Conservation (phyloP, 1,140 invertebrate species). For the Medauroidea extradentata region DNA sequence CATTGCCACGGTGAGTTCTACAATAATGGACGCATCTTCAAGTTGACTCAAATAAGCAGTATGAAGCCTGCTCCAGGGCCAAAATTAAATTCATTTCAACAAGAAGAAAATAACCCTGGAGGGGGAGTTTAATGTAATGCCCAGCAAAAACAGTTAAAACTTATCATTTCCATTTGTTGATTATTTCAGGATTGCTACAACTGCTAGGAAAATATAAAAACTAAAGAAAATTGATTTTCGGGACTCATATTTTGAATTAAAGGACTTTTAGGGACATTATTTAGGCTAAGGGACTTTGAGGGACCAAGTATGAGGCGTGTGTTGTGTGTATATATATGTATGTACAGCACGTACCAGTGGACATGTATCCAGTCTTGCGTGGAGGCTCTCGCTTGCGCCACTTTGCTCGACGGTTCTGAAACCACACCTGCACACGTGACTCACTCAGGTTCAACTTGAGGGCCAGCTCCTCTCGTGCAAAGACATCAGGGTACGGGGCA, state of each 20-base stretch:
- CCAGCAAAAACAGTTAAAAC: slow-evolving; percentile 6
- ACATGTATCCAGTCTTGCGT: slow-evolving; percentile 80
- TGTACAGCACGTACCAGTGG: slow-evolving; percentile 43
- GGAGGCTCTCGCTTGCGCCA: slow-evolving; percentile 98
- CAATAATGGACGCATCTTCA: no score
- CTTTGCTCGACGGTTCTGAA: slow-evolving; percentile 93
- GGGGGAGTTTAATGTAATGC: no score
- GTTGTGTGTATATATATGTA: no score
- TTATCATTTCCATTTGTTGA: no score
- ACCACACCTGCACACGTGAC: slow-evolving; percentile 91
- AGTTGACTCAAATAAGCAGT: no score
- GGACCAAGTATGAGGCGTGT: slow-evolving; percentile 22
- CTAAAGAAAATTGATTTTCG: neutral
- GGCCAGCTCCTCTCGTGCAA: slow-evolving; percentile 90
- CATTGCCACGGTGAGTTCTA: no score
- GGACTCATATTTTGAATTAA: no score
- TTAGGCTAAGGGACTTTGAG: slow-evolving; percentile 41
- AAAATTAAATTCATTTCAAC: no score
- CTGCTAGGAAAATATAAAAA: neutral
- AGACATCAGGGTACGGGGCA: slow-evolving; percentile 95
- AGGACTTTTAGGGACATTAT: no score
- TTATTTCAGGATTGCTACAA: neutral
- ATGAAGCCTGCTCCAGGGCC: no score
- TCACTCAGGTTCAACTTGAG: slow-evolving; percentile 86
- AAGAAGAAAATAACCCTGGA: no score